phyloP scores from a whole-genome alignment of 2,888 invertebrate genomes.

The Sycophila texana region DNA sequence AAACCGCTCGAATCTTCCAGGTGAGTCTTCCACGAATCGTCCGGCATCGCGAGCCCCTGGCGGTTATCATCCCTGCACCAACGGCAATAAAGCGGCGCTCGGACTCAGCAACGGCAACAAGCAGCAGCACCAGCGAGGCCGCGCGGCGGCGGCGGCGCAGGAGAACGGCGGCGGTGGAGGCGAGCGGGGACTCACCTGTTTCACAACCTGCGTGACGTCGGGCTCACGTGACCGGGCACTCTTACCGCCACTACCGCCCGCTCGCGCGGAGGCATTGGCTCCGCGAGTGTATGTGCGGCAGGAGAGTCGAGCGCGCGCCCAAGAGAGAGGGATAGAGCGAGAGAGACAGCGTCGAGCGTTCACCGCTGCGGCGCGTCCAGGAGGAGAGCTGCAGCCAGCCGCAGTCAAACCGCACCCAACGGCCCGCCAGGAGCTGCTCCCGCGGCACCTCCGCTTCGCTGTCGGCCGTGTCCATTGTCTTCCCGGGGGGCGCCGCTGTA shows the following conservation, averaged over 20 bases:
- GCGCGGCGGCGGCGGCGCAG: background rate
- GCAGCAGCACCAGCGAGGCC: background rate
- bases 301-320: conserved; percentile 13
- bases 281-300: background rate
- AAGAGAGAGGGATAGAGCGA: conserved; percentile 4
- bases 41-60: background rate
- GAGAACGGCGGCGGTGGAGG: background rate
- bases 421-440: conserved; percentile 65
- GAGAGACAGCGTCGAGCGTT: conserved; percentile 21
- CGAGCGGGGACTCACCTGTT: conserved; percentile 68
- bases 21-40: too few relatives aligned
- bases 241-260: conserved; percentile 24
- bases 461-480: conserved; percentile 6
- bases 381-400: conserved; percentile 6
- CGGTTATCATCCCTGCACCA: background rate
- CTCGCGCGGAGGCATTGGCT: background rate
- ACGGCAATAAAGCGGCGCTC: conserved; percentile 1
- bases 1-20: too few relatives aligned
- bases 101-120: background rate
- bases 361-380: conserved; percentile 34
- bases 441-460: background rate
- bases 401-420: conserved; percentile 73
- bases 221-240: conserved; percentile 69
- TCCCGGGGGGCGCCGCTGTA: background rate
- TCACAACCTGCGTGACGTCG: conserved; percentile 74